These are phyloP conservation scores for Mellilla xanthometata DNA, from an alignment of 2,888 invertebrate genomes.

Conservation along the genomic window DNA sequence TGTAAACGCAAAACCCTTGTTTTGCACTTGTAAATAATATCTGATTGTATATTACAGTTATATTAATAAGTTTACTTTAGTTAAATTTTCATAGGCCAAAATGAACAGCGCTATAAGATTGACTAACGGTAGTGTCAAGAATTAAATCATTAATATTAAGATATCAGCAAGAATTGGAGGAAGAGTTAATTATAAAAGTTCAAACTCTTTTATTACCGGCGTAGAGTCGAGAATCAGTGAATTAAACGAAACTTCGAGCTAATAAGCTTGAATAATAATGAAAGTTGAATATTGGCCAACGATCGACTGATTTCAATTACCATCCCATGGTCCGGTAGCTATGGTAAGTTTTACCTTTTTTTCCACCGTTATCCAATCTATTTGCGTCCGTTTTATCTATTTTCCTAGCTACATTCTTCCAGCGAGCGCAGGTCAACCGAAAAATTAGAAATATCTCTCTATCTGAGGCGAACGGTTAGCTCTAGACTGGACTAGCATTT, in stretches of 20 bases:
- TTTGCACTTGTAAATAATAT: too few relatives aligned
- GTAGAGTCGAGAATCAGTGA: conserved; percentile 29
- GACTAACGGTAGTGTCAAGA: conserved; percentile 31
- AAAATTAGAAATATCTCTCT: conserved; percentile 76
- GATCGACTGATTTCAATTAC: conserved; percentile 57
- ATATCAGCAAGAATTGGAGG: conserved; percentile 30
- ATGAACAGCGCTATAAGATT: conserved; percentile 23
- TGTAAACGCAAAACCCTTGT: too few relatives aligned
- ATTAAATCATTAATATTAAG: conserved; percentile 38
- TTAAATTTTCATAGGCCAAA: conserved; percentile 33
- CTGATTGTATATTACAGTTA: too few relatives aligned
- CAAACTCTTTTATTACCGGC: conserved; percentile 19
- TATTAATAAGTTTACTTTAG: conserved; percentile 39
- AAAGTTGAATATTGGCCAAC: conserved; percentile 48
- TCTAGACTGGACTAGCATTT: conserved; percentile 28
- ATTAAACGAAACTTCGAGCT: conserved; percentile 37
- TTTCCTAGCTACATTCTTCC: conserved; percentile 54
- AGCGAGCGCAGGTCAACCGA: conserved; percentile 60
- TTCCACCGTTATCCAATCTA: conserved; percentile 52
- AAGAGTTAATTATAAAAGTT: conserved; percentile 30
- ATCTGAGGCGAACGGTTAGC: conserved; percentile 53
- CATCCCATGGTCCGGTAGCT: conserved; percentile 43
- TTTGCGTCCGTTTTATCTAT: conserved; percentile 64
- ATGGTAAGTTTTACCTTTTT: conserved; percentile 43
- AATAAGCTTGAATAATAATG: conserved; percentile 32